These are phyloP conservation scores for Litocranius walleri DNA, from an alignment of 2,113 vertebrate species.

Conservation along the genomic window DNA sequence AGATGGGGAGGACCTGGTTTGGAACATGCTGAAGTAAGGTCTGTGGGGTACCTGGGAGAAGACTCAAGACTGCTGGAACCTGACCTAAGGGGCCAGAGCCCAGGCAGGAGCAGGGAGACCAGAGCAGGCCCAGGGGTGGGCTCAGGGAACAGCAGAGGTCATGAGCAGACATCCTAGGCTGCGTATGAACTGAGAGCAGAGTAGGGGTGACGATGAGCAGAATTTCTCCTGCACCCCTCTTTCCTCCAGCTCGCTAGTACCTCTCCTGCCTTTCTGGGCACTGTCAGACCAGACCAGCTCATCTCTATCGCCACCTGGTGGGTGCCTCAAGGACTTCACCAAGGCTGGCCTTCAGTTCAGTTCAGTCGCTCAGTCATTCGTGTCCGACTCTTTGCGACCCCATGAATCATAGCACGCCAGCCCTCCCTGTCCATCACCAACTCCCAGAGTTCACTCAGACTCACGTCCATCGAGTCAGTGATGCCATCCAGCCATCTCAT, in stretches of 20 bases:
- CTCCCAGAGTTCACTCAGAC: too few species aligned
- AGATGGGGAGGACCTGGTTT: neutral
- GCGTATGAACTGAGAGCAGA: neutral
- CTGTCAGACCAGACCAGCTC: neutral
- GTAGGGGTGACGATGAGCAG: neutral
- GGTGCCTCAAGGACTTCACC: neutral
- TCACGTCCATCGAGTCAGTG: too few species aligned
- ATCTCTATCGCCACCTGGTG: slow-evolving; percentile 54
- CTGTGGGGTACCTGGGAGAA: neutral
- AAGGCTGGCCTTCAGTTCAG: too few species aligned
- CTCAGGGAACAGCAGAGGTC: neutral
- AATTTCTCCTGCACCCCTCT: neutral
- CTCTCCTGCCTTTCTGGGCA: neutral
- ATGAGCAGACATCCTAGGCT: neutral
- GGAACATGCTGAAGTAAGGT: neutral
- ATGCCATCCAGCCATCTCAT: too few species aligned
- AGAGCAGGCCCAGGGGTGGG: neutral
- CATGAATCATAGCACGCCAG: too few species aligned
- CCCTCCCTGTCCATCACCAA: too few species aligned
- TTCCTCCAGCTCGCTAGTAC: neutral
- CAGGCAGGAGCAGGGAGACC: neutral
- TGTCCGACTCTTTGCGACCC: too few species aligned
- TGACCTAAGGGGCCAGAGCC: neutral
- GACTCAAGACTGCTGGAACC: neutral
- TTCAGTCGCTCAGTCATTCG: too few species aligned